Conservation (phyloP, 2,888 invertebrate species). For the Drosophila neotestacea region DNA sequence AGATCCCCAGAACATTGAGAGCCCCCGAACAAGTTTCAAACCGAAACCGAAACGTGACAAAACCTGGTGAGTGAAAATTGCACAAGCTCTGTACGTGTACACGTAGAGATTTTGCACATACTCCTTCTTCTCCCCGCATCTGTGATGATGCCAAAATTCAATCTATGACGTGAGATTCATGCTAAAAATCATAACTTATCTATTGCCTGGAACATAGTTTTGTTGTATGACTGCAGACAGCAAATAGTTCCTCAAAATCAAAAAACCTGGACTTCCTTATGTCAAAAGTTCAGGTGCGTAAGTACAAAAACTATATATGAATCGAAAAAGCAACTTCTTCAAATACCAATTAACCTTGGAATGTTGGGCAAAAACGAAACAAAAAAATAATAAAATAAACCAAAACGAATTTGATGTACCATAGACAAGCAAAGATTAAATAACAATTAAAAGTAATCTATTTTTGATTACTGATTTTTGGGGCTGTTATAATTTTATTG, state of each 20-base stretch:
- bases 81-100: conserved; percentile 62
- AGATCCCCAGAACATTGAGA: conserved; percentile 45
- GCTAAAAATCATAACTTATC: conserved; percentile 71
- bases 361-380: conserved; percentile 28
- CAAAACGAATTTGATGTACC: conserved; percentile 41
- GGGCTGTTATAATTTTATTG: conserved; percentile 68
- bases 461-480: conserved; percentile 72
- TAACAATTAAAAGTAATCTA: conserved; percentile 79
- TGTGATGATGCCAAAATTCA: conserved; percentile 67
- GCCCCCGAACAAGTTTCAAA: conserved; percentile 49
- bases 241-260: conserved; percentile 5
- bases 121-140: conserved; percentile 20
- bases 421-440: conserved; percentile 64
- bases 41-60: conserved; percentile 53
- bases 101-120: conserved; percentile 13
- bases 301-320: conserved; percentile 7
- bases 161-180: conserved; percentile 77
- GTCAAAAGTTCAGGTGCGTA: conserved; percentile 17
- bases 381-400: conserved; percentile 20
- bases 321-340: conserved; percentile 37
- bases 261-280: conserved; percentile 30
- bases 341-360: conserved; percentile 75
- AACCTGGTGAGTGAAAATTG: conserved; percentile 67
- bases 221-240: neutral
- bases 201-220: conserved; percentile 17